Conservation (phyloP, 2,113 vertebrate species). For the Fregetta grallaria region DNA sequence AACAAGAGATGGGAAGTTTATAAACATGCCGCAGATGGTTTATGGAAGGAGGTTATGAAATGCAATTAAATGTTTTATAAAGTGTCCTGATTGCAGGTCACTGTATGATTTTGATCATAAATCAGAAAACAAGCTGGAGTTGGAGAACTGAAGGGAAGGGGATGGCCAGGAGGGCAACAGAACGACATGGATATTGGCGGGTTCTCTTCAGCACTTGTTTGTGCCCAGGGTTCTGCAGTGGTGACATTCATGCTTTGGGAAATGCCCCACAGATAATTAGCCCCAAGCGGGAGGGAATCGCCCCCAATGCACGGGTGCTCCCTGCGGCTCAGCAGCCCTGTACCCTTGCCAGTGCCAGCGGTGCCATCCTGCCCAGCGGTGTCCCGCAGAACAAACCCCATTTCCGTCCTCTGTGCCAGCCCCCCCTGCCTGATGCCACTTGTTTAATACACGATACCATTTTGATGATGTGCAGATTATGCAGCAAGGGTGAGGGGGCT, state of each 20-base stretch:
- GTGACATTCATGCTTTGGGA: neutral
- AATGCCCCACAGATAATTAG: too few species aligned
- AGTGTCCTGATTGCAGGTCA: neutral
- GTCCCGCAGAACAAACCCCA: neutral
- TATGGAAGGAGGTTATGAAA: neutral
- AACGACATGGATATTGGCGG: accelerated
- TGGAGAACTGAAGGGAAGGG: neutral
- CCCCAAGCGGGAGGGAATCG: neutral
- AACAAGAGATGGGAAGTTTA: neutral
- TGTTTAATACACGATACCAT: neutral
- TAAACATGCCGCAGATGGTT: neutral
- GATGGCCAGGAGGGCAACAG: neutral
- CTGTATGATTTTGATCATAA: neutral
- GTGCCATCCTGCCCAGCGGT: neutral
- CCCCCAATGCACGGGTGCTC: accelerated
- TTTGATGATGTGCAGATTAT: neutral
- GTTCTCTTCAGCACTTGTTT: neutral
- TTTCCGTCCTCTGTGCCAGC: neutral
- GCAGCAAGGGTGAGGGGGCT: neutral
- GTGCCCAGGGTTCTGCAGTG: neutral
- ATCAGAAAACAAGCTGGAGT: neutral
- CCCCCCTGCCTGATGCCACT: neutral
- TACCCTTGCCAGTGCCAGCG: neutral
- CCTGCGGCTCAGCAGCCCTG: accelerated
- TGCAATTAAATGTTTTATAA: neutral